phyloP scores from a whole-genome alignment of 1,140 invertebrate genomes.

The Spodoptera litura region DNA sequence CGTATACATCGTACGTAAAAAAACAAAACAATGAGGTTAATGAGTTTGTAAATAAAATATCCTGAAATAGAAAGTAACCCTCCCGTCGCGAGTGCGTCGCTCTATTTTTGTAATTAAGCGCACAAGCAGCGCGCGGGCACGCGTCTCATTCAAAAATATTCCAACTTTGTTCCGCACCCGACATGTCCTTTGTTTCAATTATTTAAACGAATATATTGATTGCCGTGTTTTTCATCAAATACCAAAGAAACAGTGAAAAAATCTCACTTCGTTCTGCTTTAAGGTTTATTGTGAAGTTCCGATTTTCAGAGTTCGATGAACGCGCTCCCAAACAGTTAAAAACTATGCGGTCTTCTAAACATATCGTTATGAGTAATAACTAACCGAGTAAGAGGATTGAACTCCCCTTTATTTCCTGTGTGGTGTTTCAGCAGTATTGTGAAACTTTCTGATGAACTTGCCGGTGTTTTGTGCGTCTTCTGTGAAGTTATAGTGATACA shows the following conservation, averaged over 20 bases:
- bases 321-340: conserved; percentile 51
- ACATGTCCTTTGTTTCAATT: conserved; percentile 53
- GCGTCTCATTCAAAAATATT: conserved; percentile 66
- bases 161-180: conserved; percentile 45
- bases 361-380: conserved; percentile 76
- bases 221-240: background rate
- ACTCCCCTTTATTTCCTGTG: conserved; percentile 73
- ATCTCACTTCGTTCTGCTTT: conserved; percentile 24
- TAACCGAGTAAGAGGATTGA: conserved; percentile 71
- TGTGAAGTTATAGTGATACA: conserved; percentile 46
- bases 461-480: conserved; percentile 2
- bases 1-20: background rate
- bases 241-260: background rate
- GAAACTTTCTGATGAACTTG: conserved; percentile 20
- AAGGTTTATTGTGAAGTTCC: conserved; percentile 49
- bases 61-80: conserved; percentile 71
- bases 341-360: conserved; percentile 74
- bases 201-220: background rate
- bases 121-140: conserved; percentile 53
- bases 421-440: background rate
- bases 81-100: conserved; percentile 67
- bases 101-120: conserved; percentile 70
- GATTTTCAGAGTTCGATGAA: conserved; percentile 75
- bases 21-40: conserved; percentile 48
- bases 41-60: conserved; percentile 61